A percentile compares a stretch with the other conserved stretches of the same genome.
Conservation (phyloP, 2,113 vertebrate genomes). For the Damaliscus lunatus region DNA sequence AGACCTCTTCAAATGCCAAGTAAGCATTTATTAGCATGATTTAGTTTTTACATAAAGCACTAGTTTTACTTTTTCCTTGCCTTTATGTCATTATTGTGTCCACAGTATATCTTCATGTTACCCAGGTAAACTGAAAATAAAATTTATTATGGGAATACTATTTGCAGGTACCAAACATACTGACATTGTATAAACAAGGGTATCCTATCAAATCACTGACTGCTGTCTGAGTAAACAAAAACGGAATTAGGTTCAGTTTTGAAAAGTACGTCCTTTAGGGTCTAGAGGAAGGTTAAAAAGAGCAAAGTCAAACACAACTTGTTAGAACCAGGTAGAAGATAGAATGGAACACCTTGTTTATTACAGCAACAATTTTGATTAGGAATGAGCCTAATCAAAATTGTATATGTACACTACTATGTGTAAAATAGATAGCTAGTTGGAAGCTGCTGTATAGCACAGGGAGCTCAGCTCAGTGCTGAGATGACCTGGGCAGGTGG, state of each 20-base stretch:
- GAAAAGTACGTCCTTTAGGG: background rate
- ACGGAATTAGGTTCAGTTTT: background rate
- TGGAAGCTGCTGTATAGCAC: background rate
- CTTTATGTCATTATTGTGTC: background rate
- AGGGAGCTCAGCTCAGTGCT: background rate
- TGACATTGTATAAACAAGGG: background rate
- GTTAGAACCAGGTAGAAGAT: background rate
- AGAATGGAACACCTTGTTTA: background rate
- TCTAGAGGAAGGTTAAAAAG: background rate
- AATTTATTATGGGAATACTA: background rate
- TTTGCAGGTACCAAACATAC: background rate
- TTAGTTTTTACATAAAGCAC: background rate
- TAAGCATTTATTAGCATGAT: background rate
- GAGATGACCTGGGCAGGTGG: background rate
- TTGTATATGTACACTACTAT: background rate
- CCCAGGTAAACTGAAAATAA: background rate
- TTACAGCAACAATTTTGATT: background rate
- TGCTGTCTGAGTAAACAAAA: background rate
- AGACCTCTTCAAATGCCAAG: background rate
- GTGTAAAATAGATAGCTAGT: background rate
- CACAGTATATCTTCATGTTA: background rate
- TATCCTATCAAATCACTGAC: background rate
- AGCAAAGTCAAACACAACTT: background rate
- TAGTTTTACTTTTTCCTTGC: slow-evolving; percentile 3
- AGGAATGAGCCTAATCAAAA: background rate